Percentiles rank a stretch among this genome's conserved stretches.
Evolutionary conservation across 2,888 invertebrate genomes (phyloP).

Genomic region (Branchipolynoe longqiensis): DNA sequence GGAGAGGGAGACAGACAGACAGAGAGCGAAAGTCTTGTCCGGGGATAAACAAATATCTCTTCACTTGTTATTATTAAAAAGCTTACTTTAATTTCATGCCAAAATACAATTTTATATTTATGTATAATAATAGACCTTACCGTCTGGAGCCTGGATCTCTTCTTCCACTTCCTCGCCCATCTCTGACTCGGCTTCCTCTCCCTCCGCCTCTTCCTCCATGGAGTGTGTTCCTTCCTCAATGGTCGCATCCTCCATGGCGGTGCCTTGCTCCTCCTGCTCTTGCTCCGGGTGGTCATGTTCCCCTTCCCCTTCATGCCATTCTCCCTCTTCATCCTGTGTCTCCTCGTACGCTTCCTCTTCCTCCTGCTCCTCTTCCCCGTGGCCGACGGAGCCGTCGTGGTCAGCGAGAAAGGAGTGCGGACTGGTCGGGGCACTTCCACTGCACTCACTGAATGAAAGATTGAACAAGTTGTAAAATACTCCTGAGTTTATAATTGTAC

Average conservation of each 20-base stretch:
- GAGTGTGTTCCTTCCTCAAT: too few relatives aligned
- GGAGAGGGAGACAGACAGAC: too few relatives aligned
- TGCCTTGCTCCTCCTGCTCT: conserved; percentile 60
- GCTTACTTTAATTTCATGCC: too few relatives aligned
- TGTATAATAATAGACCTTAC: too few relatives aligned
- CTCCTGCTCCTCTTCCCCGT: not conserved
- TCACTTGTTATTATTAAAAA: too few relatives aligned
- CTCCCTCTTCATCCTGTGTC: conserved; percentile 54
- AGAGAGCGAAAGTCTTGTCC: too few relatives aligned
- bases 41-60: too few relatives aligned
- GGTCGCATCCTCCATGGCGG: conserved; percentile 57
- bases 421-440: not conserved
- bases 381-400: not conserved
- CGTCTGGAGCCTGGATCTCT: too few relatives aligned
- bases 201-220: not conserved
- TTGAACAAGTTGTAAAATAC: too few relatives aligned
- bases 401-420: not conserved
- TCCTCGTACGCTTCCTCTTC: not conserved
- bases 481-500: too few relatives aligned
- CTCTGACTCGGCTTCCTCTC: not conserved
- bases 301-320: conserved; percentile 62
- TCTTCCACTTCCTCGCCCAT: conserved; percentile 19
- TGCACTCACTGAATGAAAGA: conserved; percentile 9
- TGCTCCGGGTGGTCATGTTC: not conserved
- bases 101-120: too few relatives aligned